A percentile compares a stretch with the other conserved stretches of the same genome.
Evolutionary conservation across 2,888 invertebrate species (phyloP).

Genomic region (Phortica okadai): DNA sequence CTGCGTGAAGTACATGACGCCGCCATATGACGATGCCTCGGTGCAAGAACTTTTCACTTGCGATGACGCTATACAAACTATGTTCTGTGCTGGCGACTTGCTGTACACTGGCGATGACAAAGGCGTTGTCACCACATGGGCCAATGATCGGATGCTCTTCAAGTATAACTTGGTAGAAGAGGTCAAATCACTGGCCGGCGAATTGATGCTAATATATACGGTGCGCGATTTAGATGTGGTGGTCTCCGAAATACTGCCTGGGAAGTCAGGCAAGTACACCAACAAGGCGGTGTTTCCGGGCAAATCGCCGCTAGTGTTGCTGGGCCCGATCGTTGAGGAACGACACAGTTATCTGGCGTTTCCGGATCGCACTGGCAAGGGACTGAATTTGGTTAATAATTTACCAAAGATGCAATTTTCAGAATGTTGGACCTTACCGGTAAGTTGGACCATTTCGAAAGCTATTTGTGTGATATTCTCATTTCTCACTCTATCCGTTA

Average conservation of each 20-base stretch:
- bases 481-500: conserved; percentile 42
- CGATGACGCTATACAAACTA: conserved; percentile 72
- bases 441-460: conserved; percentile 45
- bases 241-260: conserved; percentile 66
- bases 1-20: conserved; percentile 70
- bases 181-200: conserved; percentile 73
- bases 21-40: conserved; percentile 66
- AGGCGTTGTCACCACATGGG: conserved; percentile 75
- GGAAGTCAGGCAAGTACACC: conserved; percentile 74
- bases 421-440: conserved; percentile 64
- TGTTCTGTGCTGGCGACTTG: conserved; percentile 69
- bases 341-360: conserved; percentile 70
- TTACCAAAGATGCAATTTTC: conserved; percentile 64
- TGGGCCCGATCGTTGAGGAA: conserved; percentile 68
- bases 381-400: conserved; percentile 68
- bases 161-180: conserved; percentile 76
- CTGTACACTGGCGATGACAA: conserved; percentile 76
- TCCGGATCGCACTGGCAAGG: conserved; percentile 74
- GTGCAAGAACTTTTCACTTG: conserved; percentile 70
- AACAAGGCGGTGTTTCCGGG: conserved; percentile 74
- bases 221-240: conserved; percentile 75
- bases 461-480: neutral
- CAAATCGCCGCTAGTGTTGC: conserved; percentile 71
- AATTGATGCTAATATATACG: conserved; percentile 72
- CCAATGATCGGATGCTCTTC: conserved; percentile 74